Evolutionary conservation across 2,888 invertebrate species (phyloP).

Genomic region (Ectemnius lituratus): DNA sequence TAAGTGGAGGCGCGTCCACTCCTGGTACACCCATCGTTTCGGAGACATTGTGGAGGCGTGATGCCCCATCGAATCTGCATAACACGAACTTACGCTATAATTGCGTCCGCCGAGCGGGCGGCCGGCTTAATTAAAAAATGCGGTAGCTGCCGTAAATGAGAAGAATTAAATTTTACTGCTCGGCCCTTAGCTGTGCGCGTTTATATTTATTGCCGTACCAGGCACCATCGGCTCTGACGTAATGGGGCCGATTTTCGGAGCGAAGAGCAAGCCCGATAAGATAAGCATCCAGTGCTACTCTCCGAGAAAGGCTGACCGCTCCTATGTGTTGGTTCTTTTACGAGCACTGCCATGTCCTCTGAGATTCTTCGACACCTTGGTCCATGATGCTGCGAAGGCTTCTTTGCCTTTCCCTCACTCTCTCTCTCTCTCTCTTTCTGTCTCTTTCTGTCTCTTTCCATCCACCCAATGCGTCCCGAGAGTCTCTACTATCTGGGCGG

Average conservation of each 20-base stretch:
- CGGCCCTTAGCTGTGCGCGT: conserved; percentile 42
- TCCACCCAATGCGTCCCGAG: background rate
- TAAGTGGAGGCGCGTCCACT: too few relatives aligned
- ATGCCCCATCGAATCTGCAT: conserved; percentile 38
- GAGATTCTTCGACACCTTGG: conserved; percentile 51
- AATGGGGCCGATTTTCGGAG: conserved; percentile 51
- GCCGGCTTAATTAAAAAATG: conserved; percentile 56
- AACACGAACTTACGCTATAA: conserved; percentile 19
- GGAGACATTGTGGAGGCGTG: conserved; percentile 14
- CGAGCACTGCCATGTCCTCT: conserved; percentile 21
- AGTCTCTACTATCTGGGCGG: background rate
- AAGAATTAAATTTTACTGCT: conserved; percentile 54
- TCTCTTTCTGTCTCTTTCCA: background rate
- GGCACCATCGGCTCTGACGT: conserved; percentile 42
- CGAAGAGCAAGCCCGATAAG: conserved; percentile 53
- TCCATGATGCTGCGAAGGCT: conserved; percentile 15
- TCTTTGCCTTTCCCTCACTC: background rate
- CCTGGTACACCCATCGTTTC: too few relatives aligned
- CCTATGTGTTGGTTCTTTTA: conserved; percentile 30
- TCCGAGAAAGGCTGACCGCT: conserved; percentile 1
- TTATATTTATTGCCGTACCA: conserved; percentile 43
- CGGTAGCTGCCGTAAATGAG: conserved; percentile 53
- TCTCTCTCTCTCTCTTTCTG: background rate
- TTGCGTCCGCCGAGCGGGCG: too few relatives aligned
- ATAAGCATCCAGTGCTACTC: conserved; percentile 41